These are phyloP conservation scores for Reticulitermes lucifugus DNA, from an alignment of 2,888 invertebrate genomes.

Conservation along the genomic window DNA sequence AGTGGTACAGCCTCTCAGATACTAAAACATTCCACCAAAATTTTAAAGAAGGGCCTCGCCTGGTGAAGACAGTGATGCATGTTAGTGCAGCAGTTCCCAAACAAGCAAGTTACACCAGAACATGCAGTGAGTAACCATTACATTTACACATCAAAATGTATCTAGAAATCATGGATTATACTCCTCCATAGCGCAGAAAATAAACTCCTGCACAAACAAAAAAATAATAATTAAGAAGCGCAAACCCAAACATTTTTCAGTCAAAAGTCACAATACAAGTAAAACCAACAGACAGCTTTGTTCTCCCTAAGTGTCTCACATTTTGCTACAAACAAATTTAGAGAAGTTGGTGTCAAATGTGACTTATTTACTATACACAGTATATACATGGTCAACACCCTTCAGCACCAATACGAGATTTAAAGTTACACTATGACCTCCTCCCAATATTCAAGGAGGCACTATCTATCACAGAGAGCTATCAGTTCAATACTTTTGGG, in stretches of 20 bases:
- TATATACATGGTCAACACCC: constrained; percentile 36
- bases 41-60: constrained; percentile 6
- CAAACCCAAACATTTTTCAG: constrained; percentile 13
- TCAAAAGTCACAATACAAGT: constrained; percentile 25
- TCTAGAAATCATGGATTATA: constrained; percentile 26
- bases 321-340: constrained; percentile 44
- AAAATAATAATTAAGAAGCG: constrained; percentile 3
- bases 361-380: constrained; percentile 34
- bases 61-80: constrained; percentile 14
- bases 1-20: neutral
- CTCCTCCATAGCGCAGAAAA: constrained; percentile 5
- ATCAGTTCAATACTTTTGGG: constrained; percentile 52
- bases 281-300: constrained; percentile 13
- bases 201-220: constrained; percentile 21
- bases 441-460: constrained; percentile 27
- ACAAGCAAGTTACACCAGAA: constrained; percentile 37
- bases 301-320: constrained; percentile 19
- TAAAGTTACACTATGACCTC: constrained; percentile 48
- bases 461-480: constrained; percentile 53
- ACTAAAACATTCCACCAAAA: neutral
- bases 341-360: constrained; percentile 45
- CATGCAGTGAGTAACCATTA: constrained; percentile 36
- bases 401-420: constrained; percentile 51
- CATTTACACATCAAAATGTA: constrained; percentile 38
- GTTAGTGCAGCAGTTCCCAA: constrained; percentile 36